Evolutionary conservation across 2,888 invertebrate genomes (phyloP).

Genomic region (Saturnia japonica): DNA sequence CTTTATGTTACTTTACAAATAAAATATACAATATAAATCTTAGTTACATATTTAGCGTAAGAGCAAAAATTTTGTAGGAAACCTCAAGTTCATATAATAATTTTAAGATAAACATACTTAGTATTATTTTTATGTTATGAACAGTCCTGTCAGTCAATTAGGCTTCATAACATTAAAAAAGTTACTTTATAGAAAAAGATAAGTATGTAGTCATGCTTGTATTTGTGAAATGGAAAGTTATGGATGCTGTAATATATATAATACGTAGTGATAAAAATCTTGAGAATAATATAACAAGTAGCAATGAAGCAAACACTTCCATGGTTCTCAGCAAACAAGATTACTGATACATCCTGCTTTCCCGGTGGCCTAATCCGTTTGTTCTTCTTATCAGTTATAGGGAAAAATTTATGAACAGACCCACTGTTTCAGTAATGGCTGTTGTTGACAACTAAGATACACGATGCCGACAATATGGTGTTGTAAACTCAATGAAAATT

Average conservation of each 20-base stretch:
- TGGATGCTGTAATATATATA: conserved; percentile 4
- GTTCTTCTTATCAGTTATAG: conserved; percentile 56
- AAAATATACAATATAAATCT: no score
- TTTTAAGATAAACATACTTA: no score
- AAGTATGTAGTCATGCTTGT: not conserved
- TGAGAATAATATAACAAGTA: conserved; percentile 29
- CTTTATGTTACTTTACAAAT: no score
- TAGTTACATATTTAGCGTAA: no score
- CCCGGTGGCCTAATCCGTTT: conserved; percentile 74
- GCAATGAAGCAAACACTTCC: conserved; percentile 57
- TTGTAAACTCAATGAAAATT: conserved; percentile 12
- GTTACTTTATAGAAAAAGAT: not conserved
- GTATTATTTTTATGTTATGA: no score
- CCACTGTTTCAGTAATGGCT: conserved; percentile 46
- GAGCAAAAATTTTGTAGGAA: no score
- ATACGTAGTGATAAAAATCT: conserved; percentile 9
- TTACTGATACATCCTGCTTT: conserved; percentile 76
- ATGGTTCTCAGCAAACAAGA: conserved; percentile 61
- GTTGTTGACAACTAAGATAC: conserved; percentile 56
- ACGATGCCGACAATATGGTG: conserved; percentile 48
- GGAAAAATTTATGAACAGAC: conserved; percentile 26
- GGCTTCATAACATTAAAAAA: no score
- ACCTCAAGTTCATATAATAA: no score
- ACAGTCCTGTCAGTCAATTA: no score
- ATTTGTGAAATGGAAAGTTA: conserved; percentile 4